phyloP scores from a whole-genome alignment of 2,797 vertebrate genomes.

The Notamacropus eugenii region DNA sequence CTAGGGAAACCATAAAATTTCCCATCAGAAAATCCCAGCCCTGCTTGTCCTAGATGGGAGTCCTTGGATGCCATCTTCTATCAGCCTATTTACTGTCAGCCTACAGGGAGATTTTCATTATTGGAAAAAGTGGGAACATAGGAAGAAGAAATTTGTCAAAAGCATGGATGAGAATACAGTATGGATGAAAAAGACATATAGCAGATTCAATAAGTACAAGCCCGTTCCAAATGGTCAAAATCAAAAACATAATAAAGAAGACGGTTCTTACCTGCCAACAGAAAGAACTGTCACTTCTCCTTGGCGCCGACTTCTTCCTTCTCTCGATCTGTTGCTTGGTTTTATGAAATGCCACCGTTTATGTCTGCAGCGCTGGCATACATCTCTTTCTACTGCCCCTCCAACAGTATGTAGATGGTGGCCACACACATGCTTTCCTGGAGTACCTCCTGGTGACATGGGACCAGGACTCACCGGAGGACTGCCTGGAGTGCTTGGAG shows the following conservation, averaged over 20 bases:
- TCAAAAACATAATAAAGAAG: not conserved
- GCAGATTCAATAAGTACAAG: not conserved
- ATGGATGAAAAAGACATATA: not conserved
- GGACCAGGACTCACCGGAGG: conserved; percentile 86
- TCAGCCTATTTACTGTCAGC: not conserved
- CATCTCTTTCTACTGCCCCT: conserved; percentile 89
- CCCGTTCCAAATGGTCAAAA: not conserved
- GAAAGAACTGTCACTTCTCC: conserved; percentile 95
- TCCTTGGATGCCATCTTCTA: not conserved
- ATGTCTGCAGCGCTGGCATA: conserved; percentile 93
- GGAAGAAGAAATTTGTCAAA: not conserved
- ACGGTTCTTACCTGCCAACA: conserved; percentile 91
- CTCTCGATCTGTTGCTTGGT: conserved; percentile 83
- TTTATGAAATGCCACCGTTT: conserved; percentile 94
- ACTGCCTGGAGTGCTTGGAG: conserved; percentile 87
- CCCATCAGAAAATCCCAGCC: not conserved
- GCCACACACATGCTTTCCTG: conserved; percentile 90
- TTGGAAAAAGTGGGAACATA: not conserved
- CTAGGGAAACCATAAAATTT: not conserved
- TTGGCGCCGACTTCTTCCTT: conserved; percentile 84
- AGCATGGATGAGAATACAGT: not conserved
- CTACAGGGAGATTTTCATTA: not conserved
- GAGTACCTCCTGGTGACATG: conserved; percentile 82
- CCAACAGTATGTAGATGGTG: conserved; percentile 96
- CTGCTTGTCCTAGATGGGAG: not conserved